A percentile compares a stretch with the other conserved stretches of the same genome.
Conservation (phyloP, 2,888 invertebrate genomes). For the Hipparchia sbordonii region DNA sequence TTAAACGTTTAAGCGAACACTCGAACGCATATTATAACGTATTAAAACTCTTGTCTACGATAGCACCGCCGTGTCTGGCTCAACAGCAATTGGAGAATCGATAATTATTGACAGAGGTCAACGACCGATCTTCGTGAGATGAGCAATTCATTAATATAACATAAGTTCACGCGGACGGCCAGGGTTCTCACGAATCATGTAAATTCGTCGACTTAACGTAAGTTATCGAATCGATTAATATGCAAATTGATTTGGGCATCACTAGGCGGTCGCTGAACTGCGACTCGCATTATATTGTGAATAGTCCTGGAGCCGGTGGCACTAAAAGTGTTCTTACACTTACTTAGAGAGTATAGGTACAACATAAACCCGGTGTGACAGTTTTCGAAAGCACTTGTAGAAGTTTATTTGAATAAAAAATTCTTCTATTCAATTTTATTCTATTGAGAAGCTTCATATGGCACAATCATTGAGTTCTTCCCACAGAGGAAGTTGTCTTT, state of each 20-base stretch:
- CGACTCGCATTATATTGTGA: slow-evolving; percentile 75
- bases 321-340: too few relatives aligned
- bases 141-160: slow-evolving; percentile 82
- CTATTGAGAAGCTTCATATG: too few relatives aligned
- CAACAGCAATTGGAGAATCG: slow-evolving; percentile 34
- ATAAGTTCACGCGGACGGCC: slow-evolving; percentile 78
- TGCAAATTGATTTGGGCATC: slow-evolving; percentile 78
- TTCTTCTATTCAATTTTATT: too few relatives aligned
- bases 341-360: too few relatives aligned
- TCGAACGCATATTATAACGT: slow-evolving; percentile 3
- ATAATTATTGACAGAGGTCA: slow-evolving; percentile 71
- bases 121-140: slow-evolving; percentile 61
- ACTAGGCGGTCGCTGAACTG: slow-evolving; percentile 79
- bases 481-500: too few relatives aligned
- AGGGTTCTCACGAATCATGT: slow-evolving; percentile 82
- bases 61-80: slow-evolving; percentile 31
- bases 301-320: not conserved
- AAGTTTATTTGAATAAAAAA: too few relatives aligned
- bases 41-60: slow-evolving; percentile 2
- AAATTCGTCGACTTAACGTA: slow-evolving; percentile 82
- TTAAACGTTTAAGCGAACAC: not conserved
- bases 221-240: slow-evolving; percentile 83
- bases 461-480: too few relatives aligned
- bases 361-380: too few relatives aligned
- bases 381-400: too few relatives aligned